These are phyloP conservation scores for Siniperca scherzeri DNA, from an alignment of 2,797 vertebrate genomes.

Conservation along the genomic window DNA sequence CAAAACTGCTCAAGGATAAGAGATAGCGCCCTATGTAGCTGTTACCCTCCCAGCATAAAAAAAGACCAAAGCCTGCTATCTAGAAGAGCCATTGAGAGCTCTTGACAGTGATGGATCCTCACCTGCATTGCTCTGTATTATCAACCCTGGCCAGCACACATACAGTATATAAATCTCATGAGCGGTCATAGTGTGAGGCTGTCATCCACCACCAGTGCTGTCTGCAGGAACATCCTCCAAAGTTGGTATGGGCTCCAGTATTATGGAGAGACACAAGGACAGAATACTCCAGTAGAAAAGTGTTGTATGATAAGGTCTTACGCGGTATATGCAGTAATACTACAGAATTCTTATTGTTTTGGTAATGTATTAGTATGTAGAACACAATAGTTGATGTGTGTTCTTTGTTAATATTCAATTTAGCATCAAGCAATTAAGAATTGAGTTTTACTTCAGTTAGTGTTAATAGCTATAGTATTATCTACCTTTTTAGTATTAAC, in stretches of 20 bases:
- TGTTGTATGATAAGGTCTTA: neutral
- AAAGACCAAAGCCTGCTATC: conserved; percentile 63
- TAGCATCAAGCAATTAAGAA: neutral
- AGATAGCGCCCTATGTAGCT: conserved; percentile 55
- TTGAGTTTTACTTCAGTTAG: neutral
- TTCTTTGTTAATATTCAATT: neutral
- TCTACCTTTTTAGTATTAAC: neutral
- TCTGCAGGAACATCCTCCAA: conserved; percentile 53
- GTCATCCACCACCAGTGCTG: conserved; percentile 50
- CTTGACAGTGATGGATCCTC: conserved; percentile 87
- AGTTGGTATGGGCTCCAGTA: conserved; percentile 31
- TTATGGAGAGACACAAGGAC: conserved; percentile 36
- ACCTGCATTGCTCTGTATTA: conserved; percentile 80
- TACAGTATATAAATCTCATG: conserved; percentile 74
- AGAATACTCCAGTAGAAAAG: conserved; percentile 35
- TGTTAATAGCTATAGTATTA: neutral
- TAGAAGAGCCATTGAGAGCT: conserved; percentile 69
- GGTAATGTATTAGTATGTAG: neutral
- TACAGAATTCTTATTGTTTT: neutral
- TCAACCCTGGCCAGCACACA: conserved; percentile 78
- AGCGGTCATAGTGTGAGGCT: conserved; percentile 54
- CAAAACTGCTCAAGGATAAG: conserved; percentile 77
- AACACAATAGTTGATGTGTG: neutral
- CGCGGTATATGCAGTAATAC: neutral
- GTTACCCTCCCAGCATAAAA: conserved; percentile 46